phyloP scores from a whole-genome alignment of 2,113 vertebrate genomes.

The Muntiacus muntjak region DNA sequence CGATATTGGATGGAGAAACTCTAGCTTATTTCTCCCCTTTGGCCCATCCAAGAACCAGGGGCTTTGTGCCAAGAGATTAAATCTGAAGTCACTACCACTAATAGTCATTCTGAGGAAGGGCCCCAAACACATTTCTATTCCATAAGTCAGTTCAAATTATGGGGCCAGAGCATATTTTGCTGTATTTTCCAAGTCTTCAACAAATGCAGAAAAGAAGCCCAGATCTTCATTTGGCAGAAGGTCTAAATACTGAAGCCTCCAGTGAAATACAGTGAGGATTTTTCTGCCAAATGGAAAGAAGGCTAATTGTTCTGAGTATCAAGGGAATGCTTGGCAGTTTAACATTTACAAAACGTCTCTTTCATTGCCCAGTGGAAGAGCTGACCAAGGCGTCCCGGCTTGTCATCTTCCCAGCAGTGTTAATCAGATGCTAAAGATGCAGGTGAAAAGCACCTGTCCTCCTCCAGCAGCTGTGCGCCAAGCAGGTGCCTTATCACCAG shows the following conservation, averaged over 20 bases:
- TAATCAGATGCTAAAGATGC: not conserved
- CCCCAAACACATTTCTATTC: not conserved
- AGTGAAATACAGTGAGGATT: not conserved
- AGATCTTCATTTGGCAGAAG: not conserved
- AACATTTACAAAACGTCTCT: conserved; percentile 7
- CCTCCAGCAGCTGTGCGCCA: not conserved
- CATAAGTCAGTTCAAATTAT: too few relatives aligned
- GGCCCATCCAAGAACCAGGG: not conserved
- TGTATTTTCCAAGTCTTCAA: not conserved
- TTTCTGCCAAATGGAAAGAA: not conserved
- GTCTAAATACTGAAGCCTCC: not conserved
- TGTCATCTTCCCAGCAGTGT: not conserved
- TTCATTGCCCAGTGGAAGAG: not conserved
- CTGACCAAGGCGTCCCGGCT: not conserved
- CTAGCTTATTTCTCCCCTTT: not conserved
- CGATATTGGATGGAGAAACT: not conserved
- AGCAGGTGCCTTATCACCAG: not conserved
- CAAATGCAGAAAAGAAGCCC: not conserved
- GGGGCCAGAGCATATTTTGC: not conserved
- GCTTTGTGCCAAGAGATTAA: not conserved
- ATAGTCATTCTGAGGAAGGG: not conserved
- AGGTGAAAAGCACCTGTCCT: not conserved
- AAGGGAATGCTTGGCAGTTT: not conserved
- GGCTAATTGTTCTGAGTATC: not conserved
- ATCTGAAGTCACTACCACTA: not conserved